These are phyloP conservation scores for Diabrotica balteata DNA, from an alignment of 2,888 invertebrate genomes.

Conservation along the genomic window DNA sequence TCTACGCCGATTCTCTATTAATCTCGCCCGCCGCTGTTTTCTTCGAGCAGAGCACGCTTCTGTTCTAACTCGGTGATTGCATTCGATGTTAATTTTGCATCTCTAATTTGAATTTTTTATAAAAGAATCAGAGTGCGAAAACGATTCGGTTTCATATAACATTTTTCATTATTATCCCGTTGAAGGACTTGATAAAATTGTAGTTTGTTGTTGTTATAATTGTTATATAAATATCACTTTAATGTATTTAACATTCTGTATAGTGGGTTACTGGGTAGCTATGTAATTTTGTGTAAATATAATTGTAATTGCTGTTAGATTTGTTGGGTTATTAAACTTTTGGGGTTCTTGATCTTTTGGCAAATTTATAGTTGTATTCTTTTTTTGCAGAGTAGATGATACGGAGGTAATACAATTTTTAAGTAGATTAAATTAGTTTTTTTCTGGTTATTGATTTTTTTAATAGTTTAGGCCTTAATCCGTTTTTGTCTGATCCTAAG, in stretches of 20 bases:
- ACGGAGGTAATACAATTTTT: too few species aligned
- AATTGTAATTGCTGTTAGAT: too few species aligned
- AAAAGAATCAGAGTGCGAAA: slow-evolving; percentile 37
- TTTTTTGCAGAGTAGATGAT: too few species aligned
- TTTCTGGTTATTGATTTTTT: too few species aligned
- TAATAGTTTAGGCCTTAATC: too few species aligned
- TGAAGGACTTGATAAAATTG: not conserved
- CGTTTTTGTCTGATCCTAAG: too few species aligned
- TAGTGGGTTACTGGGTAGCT: not conserved
- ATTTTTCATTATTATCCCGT: slow-evolving; percentile 19
- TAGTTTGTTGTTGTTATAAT: not conserved
- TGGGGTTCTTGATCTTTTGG: too few species aligned
- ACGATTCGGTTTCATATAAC: slow-evolving; percentile 25
- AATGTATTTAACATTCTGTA: not conserved
- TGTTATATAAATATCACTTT: slow-evolving; percentile 1
- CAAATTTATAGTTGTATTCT: too few species aligned
- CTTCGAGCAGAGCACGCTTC: slow-evolving; percentile 20
- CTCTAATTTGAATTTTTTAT: slow-evolving; percentile 37
- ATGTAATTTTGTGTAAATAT: not conserved
- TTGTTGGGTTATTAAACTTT: too few species aligned
- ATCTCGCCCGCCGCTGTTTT: not conserved
- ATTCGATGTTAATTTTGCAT: slow-evolving; percentile 32
- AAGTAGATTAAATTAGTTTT: too few species aligned
- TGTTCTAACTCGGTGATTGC: slow-evolving; percentile 27
- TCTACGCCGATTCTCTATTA: too few species aligned